phyloP scores from a whole-genome alignment of 2,113 vertebrate genomes.

The Oplegnathus fasciatus region DNA sequence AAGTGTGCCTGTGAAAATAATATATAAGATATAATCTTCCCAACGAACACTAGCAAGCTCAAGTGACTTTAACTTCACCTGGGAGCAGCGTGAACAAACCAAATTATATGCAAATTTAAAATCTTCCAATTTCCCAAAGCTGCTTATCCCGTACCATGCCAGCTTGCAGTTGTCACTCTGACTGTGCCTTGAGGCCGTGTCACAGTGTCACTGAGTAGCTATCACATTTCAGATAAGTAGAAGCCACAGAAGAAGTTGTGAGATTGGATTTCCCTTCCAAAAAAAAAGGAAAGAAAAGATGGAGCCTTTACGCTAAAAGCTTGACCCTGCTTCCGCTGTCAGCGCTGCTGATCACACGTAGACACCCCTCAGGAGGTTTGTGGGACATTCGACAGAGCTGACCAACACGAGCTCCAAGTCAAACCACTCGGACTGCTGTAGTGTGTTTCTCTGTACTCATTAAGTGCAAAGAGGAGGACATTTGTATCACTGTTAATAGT shows the following conservation, averaged over 20 bases:
- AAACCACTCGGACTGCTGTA: neutral
- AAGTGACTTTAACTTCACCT: neutral
- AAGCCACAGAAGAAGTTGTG: neutral
- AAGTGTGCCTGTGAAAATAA: neutral
- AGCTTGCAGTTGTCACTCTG: neutral
- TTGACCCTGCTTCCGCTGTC: slow-evolving; percentile 1
- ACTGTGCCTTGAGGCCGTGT: neutral
- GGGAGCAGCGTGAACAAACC: neutral
- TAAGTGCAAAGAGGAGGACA: too few relatives aligned
- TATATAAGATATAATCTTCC: neutral
- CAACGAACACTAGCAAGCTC: neutral
- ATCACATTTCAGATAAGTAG: slow-evolving; percentile 25
- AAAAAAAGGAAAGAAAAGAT: neutral
- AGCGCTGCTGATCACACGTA: slow-evolving; percentile 4
- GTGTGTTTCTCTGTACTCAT: neutral
- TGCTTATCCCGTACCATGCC: neutral
- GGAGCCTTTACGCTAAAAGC: neutral
- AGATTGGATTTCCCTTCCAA: slow-evolving; percentile 20
- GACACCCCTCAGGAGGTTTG: slow-evolving; percentile 7
- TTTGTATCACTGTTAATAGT: neutral
- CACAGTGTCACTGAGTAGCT: neutral
- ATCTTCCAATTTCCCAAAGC: neutral
- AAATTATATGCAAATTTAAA: neutral
- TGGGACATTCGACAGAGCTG: neutral
- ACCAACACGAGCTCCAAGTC: neutral